These are phyloP conservation scores for Argyrosomus japonicus DNA, from an alignment of 2,113 vertebrate species.

Conservation along the genomic window DNA sequence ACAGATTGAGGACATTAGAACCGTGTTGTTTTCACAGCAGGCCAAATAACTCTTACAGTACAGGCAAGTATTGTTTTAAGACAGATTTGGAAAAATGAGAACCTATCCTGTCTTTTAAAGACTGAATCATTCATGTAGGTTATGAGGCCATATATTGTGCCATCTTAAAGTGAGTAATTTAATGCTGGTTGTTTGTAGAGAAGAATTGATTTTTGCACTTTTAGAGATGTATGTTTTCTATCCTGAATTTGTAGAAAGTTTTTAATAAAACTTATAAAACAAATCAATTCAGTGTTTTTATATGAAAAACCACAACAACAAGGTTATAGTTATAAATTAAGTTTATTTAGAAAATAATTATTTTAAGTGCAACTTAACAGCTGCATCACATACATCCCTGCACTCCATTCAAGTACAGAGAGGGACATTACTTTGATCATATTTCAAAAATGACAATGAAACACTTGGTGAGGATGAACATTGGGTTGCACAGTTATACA, in stretches of 20 bases:
- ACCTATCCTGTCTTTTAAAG: background rate
- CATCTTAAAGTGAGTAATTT: conserved; percentile 18
- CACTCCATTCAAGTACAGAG: conserved; percentile 56
- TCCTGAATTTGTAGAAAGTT: conserved; percentile 30
- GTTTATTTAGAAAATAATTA: conserved; percentile 84
- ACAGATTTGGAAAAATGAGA: background rate
- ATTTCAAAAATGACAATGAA: conserved; percentile 66
- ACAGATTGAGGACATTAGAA: background rate
- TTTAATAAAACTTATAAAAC: conserved; percentile 37
- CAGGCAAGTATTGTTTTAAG: background rate
- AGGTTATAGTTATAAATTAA: conserved; percentile 81
- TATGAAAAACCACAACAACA: conserved; percentile 64
- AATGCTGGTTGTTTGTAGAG: conserved; percentile 3
- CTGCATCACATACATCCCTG: conserved; percentile 67
- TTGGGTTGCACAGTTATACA: conserved; percentile 48
- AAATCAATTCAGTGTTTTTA: conserved; percentile 23
- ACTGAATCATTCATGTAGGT: background rate
- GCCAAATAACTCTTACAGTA: background rate
- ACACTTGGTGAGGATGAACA: conserved; percentile 51
- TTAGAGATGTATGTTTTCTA: conserved; percentile 46
- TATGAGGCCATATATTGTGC: conserved; percentile 15
- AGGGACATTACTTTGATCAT: conserved; percentile 63
- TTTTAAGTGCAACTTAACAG: conserved; percentile 65
- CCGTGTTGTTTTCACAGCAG: background rate
- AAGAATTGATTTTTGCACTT: conserved; percentile 25